These are phyloP conservation scores for Ptychoptera albimana DNA, from an alignment of 2,888 invertebrate genomes.

Conservation along the genomic window DNA sequence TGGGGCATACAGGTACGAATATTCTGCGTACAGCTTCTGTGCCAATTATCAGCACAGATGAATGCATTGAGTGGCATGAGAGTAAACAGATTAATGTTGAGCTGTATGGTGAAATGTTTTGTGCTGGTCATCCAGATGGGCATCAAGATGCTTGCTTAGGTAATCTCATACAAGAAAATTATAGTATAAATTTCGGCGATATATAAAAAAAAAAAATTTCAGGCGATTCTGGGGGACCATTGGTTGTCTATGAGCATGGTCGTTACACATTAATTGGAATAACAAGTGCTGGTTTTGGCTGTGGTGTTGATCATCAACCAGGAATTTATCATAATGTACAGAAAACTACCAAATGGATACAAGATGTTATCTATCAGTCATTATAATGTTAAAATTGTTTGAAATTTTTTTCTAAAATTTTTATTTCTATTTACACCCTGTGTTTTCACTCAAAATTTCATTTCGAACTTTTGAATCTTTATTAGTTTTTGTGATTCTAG, in stretches of 20 bases:
- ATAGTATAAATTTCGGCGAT: background rate
- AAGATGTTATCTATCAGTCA: conserved; percentile 32
- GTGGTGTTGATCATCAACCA: conserved; percentile 71
- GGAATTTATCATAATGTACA: conserved; percentile 74
- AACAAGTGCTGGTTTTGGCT: conserved; percentile 74
- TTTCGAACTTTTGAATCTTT: too few species aligned
- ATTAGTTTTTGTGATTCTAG: too few species aligned
- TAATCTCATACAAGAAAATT: conserved; percentile 19
- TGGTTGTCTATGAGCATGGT: conserved; percentile 51
- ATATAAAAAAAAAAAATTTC: conserved; percentile 7
- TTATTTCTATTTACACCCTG: too few species aligned
- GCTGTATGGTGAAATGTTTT: conserved; percentile 62
- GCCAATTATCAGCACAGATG: conserved; percentile 59
- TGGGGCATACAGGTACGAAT: conserved; percentile 64
- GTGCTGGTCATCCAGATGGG: conserved; percentile 70
- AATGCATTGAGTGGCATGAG: conserved; percentile 67
- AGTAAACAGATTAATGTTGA: conserved; percentile 66
- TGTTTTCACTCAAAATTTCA: too few species aligned
- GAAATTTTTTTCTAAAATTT: too few species aligned
- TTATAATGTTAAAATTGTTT: too few species aligned
- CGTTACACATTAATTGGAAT: conserved; percentile 66
- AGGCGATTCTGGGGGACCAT: conserved; percentile 71
- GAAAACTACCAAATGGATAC: conserved; percentile 53
- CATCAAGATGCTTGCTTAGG: conserved; percentile 69
- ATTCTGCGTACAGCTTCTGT: conserved; percentile 63